phyloP scores from a whole-genome alignment of 2,888 invertebrate genomes.

The Dryobota labecula region DNA sequence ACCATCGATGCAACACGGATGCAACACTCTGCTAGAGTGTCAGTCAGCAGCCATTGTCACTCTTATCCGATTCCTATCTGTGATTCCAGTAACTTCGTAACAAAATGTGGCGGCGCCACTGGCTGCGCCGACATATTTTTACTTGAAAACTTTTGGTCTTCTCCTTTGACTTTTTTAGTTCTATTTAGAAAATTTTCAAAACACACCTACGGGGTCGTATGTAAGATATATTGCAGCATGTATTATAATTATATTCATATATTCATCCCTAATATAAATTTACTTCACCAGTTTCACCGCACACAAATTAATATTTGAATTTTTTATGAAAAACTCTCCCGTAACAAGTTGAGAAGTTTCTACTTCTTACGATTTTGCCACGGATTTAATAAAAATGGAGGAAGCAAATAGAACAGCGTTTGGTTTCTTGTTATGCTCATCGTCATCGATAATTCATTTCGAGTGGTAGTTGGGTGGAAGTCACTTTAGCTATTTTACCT shows the following conservation, averaged over 20 bases:
- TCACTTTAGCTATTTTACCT: background rate
- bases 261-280: constrained; percentile 23
- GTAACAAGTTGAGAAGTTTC: constrained; percentile 32
- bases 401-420: background rate
- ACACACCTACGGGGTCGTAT: background rate
- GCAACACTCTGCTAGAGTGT: too few species aligned
- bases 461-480: background rate
- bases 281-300: constrained; percentile 42
- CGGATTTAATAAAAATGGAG: constrained; percentile 15
- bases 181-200: too few species aligned
- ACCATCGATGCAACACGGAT: too few species aligned
- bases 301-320: constrained; percentile 60
- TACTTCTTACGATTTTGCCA: background rate
- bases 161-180: too few species aligned
- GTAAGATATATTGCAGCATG: constrained; percentile 2
- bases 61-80: too few species aligned
- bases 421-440: background rate
- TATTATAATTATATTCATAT: too few species aligned
- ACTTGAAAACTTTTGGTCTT: too few species aligned
- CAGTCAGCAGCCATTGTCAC: too few species aligned
- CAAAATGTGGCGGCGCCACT: too few species aligned
- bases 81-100: too few species aligned
- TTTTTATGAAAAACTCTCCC: constrained; percentile 57
- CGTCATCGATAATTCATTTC: background rate
- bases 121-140: too few species aligned